These are phyloP conservation scores for Agrochola macilenta DNA, from an alignment of 2,888 invertebrate species.

Conservation along the genomic window DNA sequence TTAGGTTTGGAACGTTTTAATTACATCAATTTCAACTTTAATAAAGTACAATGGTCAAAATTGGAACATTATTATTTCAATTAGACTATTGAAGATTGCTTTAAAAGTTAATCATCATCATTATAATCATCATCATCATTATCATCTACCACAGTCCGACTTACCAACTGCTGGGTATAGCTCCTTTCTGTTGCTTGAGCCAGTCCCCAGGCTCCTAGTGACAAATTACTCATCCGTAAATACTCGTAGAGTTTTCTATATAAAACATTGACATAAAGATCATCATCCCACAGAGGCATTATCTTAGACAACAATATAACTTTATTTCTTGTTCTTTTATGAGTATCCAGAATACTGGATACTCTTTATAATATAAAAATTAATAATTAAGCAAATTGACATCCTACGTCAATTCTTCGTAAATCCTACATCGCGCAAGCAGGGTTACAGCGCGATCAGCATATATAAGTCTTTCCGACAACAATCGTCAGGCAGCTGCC, in stretches of 20 bases:
- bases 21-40: not conserved
- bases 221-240: not conserved
- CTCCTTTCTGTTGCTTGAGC: not conserved
- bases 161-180: not conserved
- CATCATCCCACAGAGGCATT: not conserved
- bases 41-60: not conserved
- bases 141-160: not conserved
- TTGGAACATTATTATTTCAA: not conserved
- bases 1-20: not conserved
- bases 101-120: not conserved
- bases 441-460: no score
- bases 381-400: not conserved
- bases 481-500: no score
- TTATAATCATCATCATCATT: not conserved
- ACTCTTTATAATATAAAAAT: no score
- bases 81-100: not conserved
- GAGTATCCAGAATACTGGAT: no score
- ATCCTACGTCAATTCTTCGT: no score
- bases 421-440: no score
- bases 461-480: no score
- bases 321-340: not conserved
- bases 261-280: not conserved
- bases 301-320: not conserved
- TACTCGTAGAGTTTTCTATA: not conserved
- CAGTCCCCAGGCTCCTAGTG: not conserved